Evolutionary conservation across 2,113 vertebrate species (phyloP), one percentile per base, ranked within the genome.

Genomic region (Garra rufa): DNA sequence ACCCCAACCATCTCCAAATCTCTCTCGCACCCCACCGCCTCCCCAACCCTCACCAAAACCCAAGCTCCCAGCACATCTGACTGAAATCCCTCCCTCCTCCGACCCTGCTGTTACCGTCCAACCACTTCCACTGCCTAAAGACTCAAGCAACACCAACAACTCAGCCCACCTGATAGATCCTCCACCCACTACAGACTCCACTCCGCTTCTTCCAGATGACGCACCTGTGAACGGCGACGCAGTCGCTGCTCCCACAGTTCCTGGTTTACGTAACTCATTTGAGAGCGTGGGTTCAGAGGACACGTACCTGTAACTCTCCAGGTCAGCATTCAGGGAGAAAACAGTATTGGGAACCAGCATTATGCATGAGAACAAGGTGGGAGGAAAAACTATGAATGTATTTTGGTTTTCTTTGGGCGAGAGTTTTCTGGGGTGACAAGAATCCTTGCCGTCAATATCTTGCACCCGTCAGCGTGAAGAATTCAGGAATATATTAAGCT

Each of bases 221-320:
- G 41, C 38, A 0, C 90, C 89, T 69, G 83, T 87, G 48, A 61
- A 82, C 75, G 88, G 88, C 6, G 21, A 67, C 17, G 43, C 81
- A 11, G 9, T 69, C 85, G 78, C 93, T 87, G 44, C 86, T 88
- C 83, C 92, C 92, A 93, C 88, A 93, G 88, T 92, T 92, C 73
- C 86, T 88, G 50, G 93, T 94, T 57, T 76, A 28, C 94, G 95
- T 89, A 87, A 71, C 85, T 99, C 97, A 84, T 95, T 92, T 86
- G 96, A 97, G 90, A 99, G 97, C 91, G 93, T 99, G 91, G 98
- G 97, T 91, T 95, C 93, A 88, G 97, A 98, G 88, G 98, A 99
- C 90, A 99, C 98, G 0, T 99, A 98, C 90, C 95, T 99, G 96
- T 99, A 98, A 93, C 67, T 80, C 13, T 63, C 52, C 30, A 26